Evolutionary conservation across 1,140 invertebrate species (phyloP).

Genomic region (Lepidurus packardi): DNA sequence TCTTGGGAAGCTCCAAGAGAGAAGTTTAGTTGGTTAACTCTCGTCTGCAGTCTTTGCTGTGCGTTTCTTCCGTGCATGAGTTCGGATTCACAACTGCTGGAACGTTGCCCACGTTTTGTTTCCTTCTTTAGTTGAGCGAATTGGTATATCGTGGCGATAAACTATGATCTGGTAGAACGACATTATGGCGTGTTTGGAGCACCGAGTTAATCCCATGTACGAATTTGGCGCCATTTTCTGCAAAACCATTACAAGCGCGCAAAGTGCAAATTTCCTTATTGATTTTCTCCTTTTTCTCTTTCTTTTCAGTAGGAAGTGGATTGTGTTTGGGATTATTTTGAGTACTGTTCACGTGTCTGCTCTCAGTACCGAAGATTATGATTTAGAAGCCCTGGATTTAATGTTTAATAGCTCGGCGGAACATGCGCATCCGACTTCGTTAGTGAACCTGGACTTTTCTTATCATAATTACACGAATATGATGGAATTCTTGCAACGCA

Average conservation of each 20-base stretch:
- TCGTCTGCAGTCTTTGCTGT: background rate
- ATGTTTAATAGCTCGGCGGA: background rate
- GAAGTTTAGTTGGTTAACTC: background rate
- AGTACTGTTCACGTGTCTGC: background rate
- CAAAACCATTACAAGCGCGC: background rate
- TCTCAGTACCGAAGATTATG: background rate
- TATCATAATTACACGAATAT: constrained; percentile 51
- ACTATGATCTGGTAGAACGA: background rate
- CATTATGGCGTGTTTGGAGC: background rate
- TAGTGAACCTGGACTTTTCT: constrained; percentile 41
- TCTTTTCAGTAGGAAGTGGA: background rate
- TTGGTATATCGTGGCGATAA: background rate
- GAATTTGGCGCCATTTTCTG: background rate
- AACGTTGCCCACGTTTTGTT: background rate
- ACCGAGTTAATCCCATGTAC: background rate
- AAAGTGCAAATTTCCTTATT: background rate
- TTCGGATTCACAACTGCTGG: background rate
- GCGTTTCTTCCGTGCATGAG: background rate
- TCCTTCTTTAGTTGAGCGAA: background rate
- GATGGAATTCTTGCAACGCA: constrained; percentile 45
- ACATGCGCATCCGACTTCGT: background rate
- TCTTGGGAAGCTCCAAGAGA: background rate
- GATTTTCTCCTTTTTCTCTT: background rate
- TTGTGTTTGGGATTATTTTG: background rate
- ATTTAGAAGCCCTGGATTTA: background rate